phyloP scores from a whole-genome alignment of 2,888 invertebrate genomes.

The Cataglyphis albicans region DNA sequence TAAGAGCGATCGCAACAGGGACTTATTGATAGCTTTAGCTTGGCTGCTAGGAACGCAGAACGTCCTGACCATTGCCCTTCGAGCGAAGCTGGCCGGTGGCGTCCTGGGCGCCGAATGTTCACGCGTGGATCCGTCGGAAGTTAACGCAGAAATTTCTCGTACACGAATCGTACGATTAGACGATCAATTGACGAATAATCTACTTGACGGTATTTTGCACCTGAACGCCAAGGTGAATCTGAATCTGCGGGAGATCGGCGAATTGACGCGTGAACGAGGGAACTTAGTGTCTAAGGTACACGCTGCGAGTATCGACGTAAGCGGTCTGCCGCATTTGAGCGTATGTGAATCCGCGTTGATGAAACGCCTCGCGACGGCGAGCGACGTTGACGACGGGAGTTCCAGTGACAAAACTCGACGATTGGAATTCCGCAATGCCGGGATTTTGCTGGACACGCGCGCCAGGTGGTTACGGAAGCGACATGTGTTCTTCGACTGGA shows the following conservation, averaged over 20 bases:
- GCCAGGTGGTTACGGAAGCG: conserved; percentile 73
- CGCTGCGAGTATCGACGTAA: conserved; percentile 69
- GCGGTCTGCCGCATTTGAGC: conserved; percentile 76
- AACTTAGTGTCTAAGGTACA: conserved; percentile 75
- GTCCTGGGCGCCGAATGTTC: conserved; percentile 78
- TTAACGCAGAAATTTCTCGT: neutral
- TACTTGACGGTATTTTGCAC: conserved; percentile 67
- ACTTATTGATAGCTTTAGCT: conserved; percentile 83
- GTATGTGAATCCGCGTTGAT: conserved; percentile 73
- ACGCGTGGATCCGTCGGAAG: neutral
- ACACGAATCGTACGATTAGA: neutral
- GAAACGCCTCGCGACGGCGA: conserved; percentile 63
- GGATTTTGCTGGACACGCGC: conserved; percentile 71
- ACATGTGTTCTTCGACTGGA: conserved; percentile 78
- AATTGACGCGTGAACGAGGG: conserved; percentile 70
- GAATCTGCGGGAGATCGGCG: conserved; percentile 76
- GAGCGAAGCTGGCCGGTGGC: conserved; percentile 74
- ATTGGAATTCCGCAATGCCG: conserved; percentile 63
- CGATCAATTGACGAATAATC: neutral
- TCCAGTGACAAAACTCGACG: conserved; percentile 54
- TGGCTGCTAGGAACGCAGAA: conserved; percentile 82
- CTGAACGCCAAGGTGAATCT: conserved; percentile 74
- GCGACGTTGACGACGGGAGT: neutral
- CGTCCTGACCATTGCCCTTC: conserved; percentile 73
- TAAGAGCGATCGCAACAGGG: conserved; percentile 76